Conservation (phyloP, 1,140 invertebrate species). For the Leptinotarsa undecemlineata region DNA sequence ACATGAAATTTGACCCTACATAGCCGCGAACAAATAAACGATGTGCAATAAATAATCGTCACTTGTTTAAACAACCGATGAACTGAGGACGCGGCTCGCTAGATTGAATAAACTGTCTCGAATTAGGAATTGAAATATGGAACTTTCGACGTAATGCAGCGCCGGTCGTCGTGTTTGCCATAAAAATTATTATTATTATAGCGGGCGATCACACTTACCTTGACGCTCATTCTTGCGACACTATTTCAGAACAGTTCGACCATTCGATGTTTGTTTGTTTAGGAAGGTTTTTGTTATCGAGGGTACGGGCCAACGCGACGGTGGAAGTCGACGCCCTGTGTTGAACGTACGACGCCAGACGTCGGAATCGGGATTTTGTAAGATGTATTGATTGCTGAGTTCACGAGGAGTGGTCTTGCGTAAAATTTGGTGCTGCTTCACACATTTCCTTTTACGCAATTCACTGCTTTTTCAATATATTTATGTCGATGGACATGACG, state of each 20-base stretch:
- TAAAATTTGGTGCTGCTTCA: constrained; percentile 10
- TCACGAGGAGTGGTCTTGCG: constrained; percentile 18
- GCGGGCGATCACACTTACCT: constrained; percentile 12
- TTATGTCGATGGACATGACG: too few species aligned
- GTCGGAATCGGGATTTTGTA: constrained; percentile 12
- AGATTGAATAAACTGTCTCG: constrained; percentile 14
- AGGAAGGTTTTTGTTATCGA: not conserved
- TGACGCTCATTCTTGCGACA: constrained; percentile 16
- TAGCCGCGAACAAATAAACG: not conserved
- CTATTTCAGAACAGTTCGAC: not conserved
- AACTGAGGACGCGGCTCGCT: not conserved
- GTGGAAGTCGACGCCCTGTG: constrained; percentile 21
- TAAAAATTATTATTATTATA: not conserved
- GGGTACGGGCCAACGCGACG: not conserved
- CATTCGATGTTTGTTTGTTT: constrained; percentile 10
- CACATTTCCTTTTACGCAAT: too few species aligned
- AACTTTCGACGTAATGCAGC: not conserved
- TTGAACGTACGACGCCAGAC: constrained; percentile 31
- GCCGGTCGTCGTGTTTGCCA: not conserved
- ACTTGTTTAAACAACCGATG: not conserved
- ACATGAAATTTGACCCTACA: not conserved
- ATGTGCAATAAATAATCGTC: not conserved
- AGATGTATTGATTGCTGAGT: constrained; percentile 29
- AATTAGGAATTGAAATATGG: constrained; percentile 5
- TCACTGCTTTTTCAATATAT: too few species aligned